Conservation (phyloP, 2,797 vertebrate genomes). For the Lateolabrax maculatus region DNA sequence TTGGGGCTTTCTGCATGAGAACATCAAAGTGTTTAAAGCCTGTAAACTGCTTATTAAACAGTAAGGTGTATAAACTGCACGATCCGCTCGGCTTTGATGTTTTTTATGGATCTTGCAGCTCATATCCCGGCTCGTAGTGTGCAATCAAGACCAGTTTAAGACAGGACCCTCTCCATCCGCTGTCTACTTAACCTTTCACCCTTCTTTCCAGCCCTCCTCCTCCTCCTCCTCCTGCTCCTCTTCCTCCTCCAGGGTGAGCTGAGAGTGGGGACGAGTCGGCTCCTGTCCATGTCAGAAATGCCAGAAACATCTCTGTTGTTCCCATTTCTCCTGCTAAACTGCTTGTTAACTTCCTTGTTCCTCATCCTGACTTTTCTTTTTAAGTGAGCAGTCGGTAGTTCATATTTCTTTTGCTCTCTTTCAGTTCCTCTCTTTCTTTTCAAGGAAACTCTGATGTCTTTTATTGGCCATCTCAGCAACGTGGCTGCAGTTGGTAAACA, state of each 20-base stretch:
- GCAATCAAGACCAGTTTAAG: slow-evolving; percentile 13
- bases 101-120: slow-evolving; percentile 37
- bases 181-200: slow-evolving; percentile 42
- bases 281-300: slow-evolving; percentile 67
- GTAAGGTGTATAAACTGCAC: background rate
- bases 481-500: background rate
- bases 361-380: background rate
- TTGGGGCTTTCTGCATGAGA: background rate
- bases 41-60: slow-evolving; percentile 53
- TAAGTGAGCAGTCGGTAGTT: background rate
- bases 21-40: slow-evolving; percentile 56
- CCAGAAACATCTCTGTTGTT: slow-evolving; percentile 31
- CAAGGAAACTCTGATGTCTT: background rate
- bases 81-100: slow-evolving; percentile 39
- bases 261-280: slow-evolving; percentile 51
- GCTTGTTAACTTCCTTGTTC: slow-evolving; percentile 3
- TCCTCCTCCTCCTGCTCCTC: slow-evolving; percentile 14
- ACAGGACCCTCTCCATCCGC: slow-evolving; percentile 27
- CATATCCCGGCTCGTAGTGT: slow-evolving; percentile 25
- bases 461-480: background rate
- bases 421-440: background rate
- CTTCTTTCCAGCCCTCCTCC: slow-evolving; percentile 11
- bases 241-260: slow-evolving; percentile 32
- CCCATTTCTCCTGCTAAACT: background rate
- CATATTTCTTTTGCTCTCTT: background rate